These are phyloP conservation scores for Trematocara stigmaticum DNA, from an alignment of 2,113 vertebrate species.

Conservation along the genomic window DNA sequence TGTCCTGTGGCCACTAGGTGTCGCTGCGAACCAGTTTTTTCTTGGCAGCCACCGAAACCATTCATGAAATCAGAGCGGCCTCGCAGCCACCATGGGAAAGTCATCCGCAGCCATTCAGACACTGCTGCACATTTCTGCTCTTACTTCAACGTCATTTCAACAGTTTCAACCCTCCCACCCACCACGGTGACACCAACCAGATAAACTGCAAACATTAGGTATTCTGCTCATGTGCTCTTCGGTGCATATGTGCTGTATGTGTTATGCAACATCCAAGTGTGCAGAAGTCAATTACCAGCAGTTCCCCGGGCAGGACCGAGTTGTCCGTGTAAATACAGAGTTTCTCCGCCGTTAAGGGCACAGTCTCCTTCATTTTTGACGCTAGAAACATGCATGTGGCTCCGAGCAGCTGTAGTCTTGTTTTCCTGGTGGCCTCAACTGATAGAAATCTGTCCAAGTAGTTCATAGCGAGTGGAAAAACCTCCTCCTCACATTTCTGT, in stretches of 20 bases:
- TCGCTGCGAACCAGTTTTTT: not conserved
- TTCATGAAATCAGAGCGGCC: conserved; percentile 61
- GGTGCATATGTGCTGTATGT: not conserved
- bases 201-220: not conserved
- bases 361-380: conserved; percentile 98
- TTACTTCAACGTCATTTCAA: not conserved
- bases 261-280: conserved; percentile 46
- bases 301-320: conserved; percentile 87
- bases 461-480: conserved; percentile 97
- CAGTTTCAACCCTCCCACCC: not conserved
- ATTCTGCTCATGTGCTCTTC: not conserved
- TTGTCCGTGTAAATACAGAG: conserved; percentile 97
- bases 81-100: conserved; percentile 42
- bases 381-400: conserved; percentile 97
- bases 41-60: conserved; percentile 11
- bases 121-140: not conserved
- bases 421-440: conserved; percentile 89
- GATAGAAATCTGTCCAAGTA: conserved; percentile 97
- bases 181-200: not conserved
- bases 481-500: conserved; percentile 97
- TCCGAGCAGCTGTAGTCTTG: conserved; percentile 89
- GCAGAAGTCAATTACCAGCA: conserved; percentile 82
- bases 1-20: not conserved
- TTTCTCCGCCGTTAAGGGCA: conserved; percentile 93
- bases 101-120: conserved; percentile 32